Evolutionary conservation across 2,113 vertebrate species (phyloP).

Genomic region (Scytalopus superciliaris): DNA sequence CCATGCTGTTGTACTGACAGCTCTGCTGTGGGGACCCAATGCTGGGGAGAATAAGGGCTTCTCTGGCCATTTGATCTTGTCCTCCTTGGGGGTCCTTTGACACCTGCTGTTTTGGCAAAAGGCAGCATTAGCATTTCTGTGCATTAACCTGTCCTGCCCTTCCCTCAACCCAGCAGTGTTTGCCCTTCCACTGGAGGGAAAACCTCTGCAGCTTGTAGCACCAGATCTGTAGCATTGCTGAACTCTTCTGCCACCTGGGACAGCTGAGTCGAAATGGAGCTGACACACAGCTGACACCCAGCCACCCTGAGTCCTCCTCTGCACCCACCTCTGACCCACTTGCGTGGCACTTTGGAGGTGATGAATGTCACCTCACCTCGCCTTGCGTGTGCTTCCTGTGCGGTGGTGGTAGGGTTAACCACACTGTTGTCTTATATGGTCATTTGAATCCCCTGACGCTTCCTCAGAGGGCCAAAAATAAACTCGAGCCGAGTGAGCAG

Average conservation of each 20-base stretch:
- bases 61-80: not conserved
- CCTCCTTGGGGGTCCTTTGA: not conserved
- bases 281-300: not conserved
- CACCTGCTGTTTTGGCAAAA: not conserved
- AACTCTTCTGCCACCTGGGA: not conserved
- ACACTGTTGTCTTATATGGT: slow-evolving; percentile 91
- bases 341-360: not conserved
- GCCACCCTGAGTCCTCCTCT: not conserved
- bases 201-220: not conserved
- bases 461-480: slow-evolving; percentile 92
- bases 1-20: not conserved
- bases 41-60: not conserved
- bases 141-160: not conserved
- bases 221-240: not conserved
- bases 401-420: slow-evolving; percentile 72
- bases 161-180: not conserved
- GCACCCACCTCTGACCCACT: not conserved
- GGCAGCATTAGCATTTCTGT: not conserved
- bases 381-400: slow-evolving; percentile 48
- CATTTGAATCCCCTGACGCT: slow-evolving; percentile 82
- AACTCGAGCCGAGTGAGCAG: slow-evolving; percentile 80
- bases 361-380: slow-evolving; percentile 67
- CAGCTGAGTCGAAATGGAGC: no score
- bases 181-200: not conserved
- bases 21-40: accelerated